Evolutionary conservation across 2,797 vertebrate genomes (phyloP).

Genomic region (Aplochiton taeniatus): DNA sequence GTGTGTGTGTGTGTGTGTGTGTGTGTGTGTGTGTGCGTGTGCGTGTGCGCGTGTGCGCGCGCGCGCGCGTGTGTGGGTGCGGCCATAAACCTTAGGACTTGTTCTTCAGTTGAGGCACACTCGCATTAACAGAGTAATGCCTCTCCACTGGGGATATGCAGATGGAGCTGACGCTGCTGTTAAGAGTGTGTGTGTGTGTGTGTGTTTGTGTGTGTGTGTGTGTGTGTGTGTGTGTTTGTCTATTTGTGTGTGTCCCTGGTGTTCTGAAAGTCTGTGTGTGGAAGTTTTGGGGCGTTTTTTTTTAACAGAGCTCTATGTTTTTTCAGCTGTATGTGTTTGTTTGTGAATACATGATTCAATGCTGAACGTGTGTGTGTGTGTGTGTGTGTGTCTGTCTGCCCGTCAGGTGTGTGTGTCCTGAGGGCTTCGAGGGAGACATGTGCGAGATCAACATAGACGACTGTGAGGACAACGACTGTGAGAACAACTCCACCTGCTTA

Average conservation of each 20-base stretch:
- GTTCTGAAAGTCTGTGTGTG: too few species aligned
- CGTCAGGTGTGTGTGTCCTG: constrained; percentile 4
- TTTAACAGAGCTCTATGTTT: too few species aligned
- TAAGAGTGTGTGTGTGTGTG: too few species aligned
- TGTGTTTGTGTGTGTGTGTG: too few species aligned
- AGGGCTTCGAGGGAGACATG: constrained; percentile 83
- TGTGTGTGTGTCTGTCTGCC: background rate
- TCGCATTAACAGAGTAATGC: constrained; percentile 54
- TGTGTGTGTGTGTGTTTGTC: too few species aligned
- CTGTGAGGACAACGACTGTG: constrained; percentile 98
- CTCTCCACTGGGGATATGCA: constrained; percentile 44
- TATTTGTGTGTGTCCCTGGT: too few species aligned
- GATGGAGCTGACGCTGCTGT: too few species aligned
- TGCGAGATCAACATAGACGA: constrained; percentile 96
- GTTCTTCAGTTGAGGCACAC: constrained; percentile 48
- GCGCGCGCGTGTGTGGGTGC: constrained; percentile 14
- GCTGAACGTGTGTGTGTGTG: background rate
- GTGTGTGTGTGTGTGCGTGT: constrained; percentile 18
- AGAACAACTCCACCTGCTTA: constrained; percentile 97
- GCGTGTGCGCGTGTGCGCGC: constrained; percentile 10
- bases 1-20: constrained; percentile 21
- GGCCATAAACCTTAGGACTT: constrained; percentile 51
- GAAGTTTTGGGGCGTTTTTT: too few species aligned
- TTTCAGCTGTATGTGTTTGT: constrained; percentile 24
- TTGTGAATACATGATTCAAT: constrained; percentile 10